These are phyloP conservation scores for Nipponia nippon DNA, from an alignment of 2,113 vertebrate genomes.

Conservation along the genomic window DNA sequence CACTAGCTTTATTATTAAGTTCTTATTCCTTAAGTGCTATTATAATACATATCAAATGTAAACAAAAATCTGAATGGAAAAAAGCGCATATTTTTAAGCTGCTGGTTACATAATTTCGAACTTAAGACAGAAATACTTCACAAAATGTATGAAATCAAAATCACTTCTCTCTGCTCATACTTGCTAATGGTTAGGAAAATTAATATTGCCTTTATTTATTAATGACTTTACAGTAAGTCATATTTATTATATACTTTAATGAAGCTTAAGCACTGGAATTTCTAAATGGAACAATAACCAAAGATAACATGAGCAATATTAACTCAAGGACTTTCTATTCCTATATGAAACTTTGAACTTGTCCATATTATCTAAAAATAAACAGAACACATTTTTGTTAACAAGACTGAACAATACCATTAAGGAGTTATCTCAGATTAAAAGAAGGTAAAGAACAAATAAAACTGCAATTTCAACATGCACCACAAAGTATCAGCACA, in stretches of 20 bases:
- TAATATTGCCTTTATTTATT: neutral
- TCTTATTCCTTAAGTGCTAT: neutral
- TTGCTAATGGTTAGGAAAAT: neutral
- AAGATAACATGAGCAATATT: neutral
- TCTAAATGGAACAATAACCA: neutral
- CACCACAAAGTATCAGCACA: neutral
- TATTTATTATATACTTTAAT: neutral
- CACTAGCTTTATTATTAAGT: neutral
- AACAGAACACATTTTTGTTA: neutral
- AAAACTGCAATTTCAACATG: neutral
- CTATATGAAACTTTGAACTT: neutral
- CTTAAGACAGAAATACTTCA: neutral
- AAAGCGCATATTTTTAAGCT: neutral
- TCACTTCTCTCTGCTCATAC: neutral
- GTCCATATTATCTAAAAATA: neutral
- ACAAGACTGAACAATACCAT: neutral
- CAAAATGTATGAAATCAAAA: neutral
- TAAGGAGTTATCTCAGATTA: neutral
- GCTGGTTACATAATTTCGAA: neutral
- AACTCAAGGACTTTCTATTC: neutral
- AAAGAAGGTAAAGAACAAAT: neutral
- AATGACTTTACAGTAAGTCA: neutral
- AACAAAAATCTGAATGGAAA: neutral
- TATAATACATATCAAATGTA: conserved; percentile 5
- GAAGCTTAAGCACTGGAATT: neutral